These are phyloP conservation scores for Cremastobaeus sp. DNA, from an alignment of 2,888 invertebrate genomes.

Conservation along the genomic window DNA sequence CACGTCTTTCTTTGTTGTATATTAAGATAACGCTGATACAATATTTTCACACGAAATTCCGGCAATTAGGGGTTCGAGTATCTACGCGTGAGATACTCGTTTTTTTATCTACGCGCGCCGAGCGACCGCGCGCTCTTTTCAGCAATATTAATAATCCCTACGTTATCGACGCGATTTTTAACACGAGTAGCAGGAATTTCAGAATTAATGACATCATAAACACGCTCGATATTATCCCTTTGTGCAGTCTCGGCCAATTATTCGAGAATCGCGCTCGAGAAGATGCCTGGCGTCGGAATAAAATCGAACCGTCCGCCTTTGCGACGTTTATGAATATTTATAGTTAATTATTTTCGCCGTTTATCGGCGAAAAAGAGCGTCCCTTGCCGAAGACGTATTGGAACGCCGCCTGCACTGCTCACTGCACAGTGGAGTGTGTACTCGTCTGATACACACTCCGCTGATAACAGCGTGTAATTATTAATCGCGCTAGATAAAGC, in stretches of 20 bases:
- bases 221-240: constrained; percentile 18
- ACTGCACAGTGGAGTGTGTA: background rate
- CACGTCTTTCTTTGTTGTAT: constrained; percentile 46
- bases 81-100: constrained; percentile 18
- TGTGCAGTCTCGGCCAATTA: constrained; percentile 1
- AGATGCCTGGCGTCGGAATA: too few species aligned
- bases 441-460: constrained; percentile 19
- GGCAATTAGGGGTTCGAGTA: constrained; percentile 34
- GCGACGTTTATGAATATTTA: constrained; percentile 38
- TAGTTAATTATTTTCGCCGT: constrained; percentile 31
- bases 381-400: constrained; percentile 6
- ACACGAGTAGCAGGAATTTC: background rate
- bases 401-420: constrained; percentile 15
- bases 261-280: too few species aligned
- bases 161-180: constrained; percentile 23
- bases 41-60: constrained; percentile 41
- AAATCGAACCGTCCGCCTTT: constrained; percentile 24
- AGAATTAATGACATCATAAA: constrained; percentile 32
- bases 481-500: constrained; percentile 36
- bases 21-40: constrained; percentile 45
- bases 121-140: constrained; percentile 1
- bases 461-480: constrained; percentile 26
- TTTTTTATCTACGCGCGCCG: background rate
- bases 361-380: constrained; percentile 37
- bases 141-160: constrained; percentile 26